Conservation (phyloP, 1,140 invertebrate species). For the Halotydeus destructor region DNA sequence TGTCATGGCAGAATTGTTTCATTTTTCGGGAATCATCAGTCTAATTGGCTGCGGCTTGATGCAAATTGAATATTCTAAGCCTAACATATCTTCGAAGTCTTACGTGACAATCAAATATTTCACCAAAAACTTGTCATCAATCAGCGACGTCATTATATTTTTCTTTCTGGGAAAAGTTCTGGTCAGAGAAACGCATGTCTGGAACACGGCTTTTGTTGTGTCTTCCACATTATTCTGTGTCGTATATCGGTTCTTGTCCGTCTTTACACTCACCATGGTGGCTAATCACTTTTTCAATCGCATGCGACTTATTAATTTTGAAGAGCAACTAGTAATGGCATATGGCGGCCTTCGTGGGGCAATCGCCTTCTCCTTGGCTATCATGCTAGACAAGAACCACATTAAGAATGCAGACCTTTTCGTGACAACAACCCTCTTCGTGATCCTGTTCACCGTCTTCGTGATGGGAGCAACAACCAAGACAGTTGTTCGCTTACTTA, state of each 20-base stretch:
- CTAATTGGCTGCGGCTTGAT: conserved; percentile 20
- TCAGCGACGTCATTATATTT: conserved; percentile 41
- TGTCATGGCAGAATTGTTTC: conserved; percentile 35
- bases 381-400: conserved; percentile 29
- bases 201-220: conserved; percentile 33
- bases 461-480: conserved; percentile 40
- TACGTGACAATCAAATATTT: conserved; percentile 38
- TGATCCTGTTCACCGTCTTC: conserved; percentile 42
- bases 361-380: conserved; percentile 39
- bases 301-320: conserved; percentile 28
- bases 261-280: conserved; percentile 30
- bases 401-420: no score
- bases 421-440: conserved; percentile 37
- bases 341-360: conserved; percentile 42
- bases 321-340: conserved; percentile 41
- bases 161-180: conserved; percentile 39
- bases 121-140: conserved; percentile 38
- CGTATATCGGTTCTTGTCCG: conserved; percentile 31
- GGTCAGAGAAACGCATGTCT: conserved; percentile 32
- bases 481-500: conserved; percentile 35
- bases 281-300: conserved; percentile 28
- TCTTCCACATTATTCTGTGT: conserved; percentile 34
- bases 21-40: conserved; percentile 37
- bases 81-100: conserved; percentile 37
- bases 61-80: conserved; percentile 38